These are phyloP conservation scores for Aurelia aurita complex sp. Pacific DNA, from an alignment of 30 jellyfish, hydroid and myxozoan genomes.

Conservation along the genomic window DNA sequence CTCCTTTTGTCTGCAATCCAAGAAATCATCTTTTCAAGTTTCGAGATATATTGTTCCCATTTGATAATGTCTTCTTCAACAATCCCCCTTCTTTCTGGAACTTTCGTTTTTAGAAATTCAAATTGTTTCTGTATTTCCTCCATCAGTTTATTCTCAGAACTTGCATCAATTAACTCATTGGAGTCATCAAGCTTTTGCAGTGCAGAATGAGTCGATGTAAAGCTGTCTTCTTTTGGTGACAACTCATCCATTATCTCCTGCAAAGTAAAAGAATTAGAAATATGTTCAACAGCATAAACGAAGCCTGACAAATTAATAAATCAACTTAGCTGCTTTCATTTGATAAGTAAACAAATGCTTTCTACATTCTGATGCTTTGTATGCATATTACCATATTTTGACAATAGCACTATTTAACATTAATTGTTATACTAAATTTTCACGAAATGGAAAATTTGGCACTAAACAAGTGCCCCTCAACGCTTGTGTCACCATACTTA, in stretches of 20 bases:
- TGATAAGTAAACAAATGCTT: too few relatives aligned
- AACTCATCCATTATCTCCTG: slow-evolving; percentile 20
- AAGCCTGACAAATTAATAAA: too few relatives aligned
- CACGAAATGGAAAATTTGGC: too few relatives aligned
- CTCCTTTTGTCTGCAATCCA: slow-evolving; percentile 38
- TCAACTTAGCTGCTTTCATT: too few relatives aligned
- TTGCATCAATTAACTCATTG: slow-evolving; percentile 11
- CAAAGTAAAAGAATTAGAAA: not conserved
- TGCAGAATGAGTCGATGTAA: not conserved
- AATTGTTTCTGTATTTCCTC: slow-evolving; percentile 1
- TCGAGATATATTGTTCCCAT: slow-evolving; percentile 42
- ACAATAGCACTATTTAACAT: too few relatives aligned
- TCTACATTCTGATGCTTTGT: too few relatives aligned
- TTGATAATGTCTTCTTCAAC: slow-evolving; percentile 16
- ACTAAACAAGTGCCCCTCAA: too few relatives aligned
- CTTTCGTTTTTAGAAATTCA: not conserved
- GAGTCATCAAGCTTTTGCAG: slow-evolving; percentile 1
- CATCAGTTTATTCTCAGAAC: not conserved
- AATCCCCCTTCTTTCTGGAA: slow-evolving; percentile 20
- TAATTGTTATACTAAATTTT: too few relatives aligned
- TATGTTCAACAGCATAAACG: not conserved
- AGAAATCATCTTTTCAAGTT: slow-evolving; percentile 18
- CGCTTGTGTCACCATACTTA: too few relatives aligned
- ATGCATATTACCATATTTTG: too few relatives aligned
- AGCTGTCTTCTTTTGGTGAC: slow-evolving; percentile 11